phyloP scores from a whole-genome alignment of 2,888 invertebrate genomes.

The Mimachlamys varia region DNA sequence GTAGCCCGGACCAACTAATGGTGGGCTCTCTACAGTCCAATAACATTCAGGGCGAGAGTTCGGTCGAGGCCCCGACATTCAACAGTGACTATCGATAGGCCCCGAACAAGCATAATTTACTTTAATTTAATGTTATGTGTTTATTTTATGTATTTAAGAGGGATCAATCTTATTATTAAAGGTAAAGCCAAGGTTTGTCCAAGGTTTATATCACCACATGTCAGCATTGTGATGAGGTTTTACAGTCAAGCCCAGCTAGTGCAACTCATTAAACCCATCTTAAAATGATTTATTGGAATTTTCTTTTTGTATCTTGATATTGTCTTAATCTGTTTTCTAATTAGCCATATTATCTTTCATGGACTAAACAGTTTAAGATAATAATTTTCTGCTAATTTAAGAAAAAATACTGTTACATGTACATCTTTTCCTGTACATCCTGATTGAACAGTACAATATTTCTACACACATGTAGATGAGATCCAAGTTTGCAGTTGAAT shows the following conservation, averaged over 20 bases:
- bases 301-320: too few species aligned
- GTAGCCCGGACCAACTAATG: neutral
- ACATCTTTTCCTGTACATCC: too few species aligned
- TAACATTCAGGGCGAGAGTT: neutral
- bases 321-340: too few species aligned
- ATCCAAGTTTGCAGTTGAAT: too few species aligned
- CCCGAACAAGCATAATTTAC: neutral
- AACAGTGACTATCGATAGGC: constrained; percentile 42
- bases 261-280: neutral
- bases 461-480: too few species aligned
- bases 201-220: neutral
- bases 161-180: constrained; percentile 14
- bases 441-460: too few species aligned
- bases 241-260: neutral
- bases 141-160: neutral
- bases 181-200: constrained; percentile 21
- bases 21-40: constrained; percentile 38
- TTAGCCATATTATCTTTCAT: too few species aligned
- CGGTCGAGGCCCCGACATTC: constrained; percentile 27
- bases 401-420: too few species aligned
- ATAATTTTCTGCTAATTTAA: too few species aligned
- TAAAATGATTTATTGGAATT: too few species aligned
- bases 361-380: too few species aligned
- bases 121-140: neutral
- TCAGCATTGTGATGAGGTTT: neutral